These are phyloP conservation scores for Caloenas nicobarica DNA, from an alignment of 2,113 vertebrate genomes.

Conservation along the genomic window DNA sequence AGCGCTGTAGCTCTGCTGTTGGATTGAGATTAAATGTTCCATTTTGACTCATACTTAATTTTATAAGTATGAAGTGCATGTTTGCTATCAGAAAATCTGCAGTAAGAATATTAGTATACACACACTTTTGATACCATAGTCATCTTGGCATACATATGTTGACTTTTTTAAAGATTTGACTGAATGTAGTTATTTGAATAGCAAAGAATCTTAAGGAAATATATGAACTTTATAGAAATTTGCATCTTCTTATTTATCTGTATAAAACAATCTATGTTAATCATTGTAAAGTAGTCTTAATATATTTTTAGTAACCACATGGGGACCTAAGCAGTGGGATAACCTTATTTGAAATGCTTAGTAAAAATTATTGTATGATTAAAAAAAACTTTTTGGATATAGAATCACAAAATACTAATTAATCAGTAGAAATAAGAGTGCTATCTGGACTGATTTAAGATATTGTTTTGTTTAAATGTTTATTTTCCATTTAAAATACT, in stretches of 20 bases:
- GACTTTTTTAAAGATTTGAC: constrained; percentile 21
- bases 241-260: background rate
- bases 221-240: background rate
- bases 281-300: background rate
- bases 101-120: constrained; percentile 36
- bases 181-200: constrained; percentile 3
- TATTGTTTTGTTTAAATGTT: background rate
- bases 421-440: background rate
- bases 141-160: constrained; percentile 7
- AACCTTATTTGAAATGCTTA: background rate
- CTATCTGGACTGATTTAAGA: background rate
- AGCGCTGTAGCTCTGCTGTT: background rate
- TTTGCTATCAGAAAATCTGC: constrained; percentile 49
- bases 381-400: background rate
- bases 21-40: constrained; percentile 38
- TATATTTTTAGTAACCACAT: background rate
- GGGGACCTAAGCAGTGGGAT: background rate
- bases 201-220: background rate
- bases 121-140: constrained; percentile 7
- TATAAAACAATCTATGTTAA: background rate
- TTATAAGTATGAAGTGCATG: constrained; percentile 22
- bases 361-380: background rate
- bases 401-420: background rate
- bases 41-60: constrained; percentile 53
- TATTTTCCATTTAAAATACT: background rate